Conservation (phyloP, 2,888 invertebrate species). For the Dione juno region DNA sequence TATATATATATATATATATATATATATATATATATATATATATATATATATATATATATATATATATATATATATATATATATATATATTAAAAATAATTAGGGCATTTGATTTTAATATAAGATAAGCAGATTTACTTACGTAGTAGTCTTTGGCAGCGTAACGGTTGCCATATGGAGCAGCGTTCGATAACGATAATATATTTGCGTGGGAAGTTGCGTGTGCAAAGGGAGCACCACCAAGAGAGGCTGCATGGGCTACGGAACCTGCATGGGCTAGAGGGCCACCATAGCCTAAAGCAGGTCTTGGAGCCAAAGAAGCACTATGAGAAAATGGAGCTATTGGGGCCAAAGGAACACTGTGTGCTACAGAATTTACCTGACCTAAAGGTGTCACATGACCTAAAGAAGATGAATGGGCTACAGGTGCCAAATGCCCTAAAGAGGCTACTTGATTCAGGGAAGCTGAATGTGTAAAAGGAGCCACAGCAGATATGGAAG, state of each 20-base stretch:
- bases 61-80: background rate
- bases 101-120: background rate
- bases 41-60: too few relatives aligned
- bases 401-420: conserved; percentile 42
- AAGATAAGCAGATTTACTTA: conserved; percentile 44
- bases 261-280: conserved; percentile 43
- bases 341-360: conserved; percentile 39
- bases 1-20: too few relatives aligned
- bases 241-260: conserved; percentile 42
- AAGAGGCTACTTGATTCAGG: conserved; percentile 43
- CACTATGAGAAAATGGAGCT: conserved; percentile 24
- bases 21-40: too few relatives aligned
- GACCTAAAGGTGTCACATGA: conserved; percentile 43
- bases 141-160: conserved; percentile 51
- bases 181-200: conserved; percentile 20
- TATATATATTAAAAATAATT: background rate
- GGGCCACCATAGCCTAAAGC: conserved; percentile 42
- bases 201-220: conserved; percentile 34
- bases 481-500: conserved; percentile 48
- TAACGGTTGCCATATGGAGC: conserved; percentile 25
- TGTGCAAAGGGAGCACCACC: conserved; percentile 29
- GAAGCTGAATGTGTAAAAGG: conserved; percentile 44
- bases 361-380: conserved; percentile 33
- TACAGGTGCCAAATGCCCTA: conserved; percentile 43
- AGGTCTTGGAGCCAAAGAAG: conserved; percentile 36